These are phyloP conservation scores for Neodontobutis hainanensis DNA, from an alignment of 2,113 vertebrate species.

Conservation along the genomic window DNA sequence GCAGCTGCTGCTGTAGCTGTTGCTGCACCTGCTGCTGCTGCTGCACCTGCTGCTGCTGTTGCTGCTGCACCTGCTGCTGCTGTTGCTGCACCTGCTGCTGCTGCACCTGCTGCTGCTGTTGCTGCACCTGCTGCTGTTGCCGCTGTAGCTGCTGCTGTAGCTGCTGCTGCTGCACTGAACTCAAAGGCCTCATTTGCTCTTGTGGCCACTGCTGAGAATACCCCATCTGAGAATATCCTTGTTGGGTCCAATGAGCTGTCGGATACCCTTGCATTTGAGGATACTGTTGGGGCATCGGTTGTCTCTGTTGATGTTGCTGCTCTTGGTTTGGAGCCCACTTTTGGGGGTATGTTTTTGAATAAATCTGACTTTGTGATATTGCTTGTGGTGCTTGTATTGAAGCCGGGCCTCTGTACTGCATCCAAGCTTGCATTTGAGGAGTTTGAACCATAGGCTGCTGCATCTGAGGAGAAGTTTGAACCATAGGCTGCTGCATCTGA, in stretches of 20 bases:
- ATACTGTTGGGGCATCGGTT: slow-evolving; percentile 35
- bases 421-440: slow-evolving; percentile 52
- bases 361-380: slow-evolving; percentile 33
- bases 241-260: slow-evolving; percentile 40
- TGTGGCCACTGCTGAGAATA: slow-evolving; percentile 42
- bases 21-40: slow-evolving; percentile 33
- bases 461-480: slow-evolving; percentile 23
- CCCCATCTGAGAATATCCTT: slow-evolving; percentile 50
- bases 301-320: slow-evolving; percentile 45
- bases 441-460: slow-evolving; percentile 14
- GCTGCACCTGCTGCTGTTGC: slow-evolving; percentile 8
- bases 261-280: slow-evolving; percentile 42
- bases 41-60: slow-evolving; percentile 5
- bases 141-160: slow-evolving; percentile 22
- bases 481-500: too few relatives aligned
- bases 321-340: slow-evolving; percentile 54
- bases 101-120: slow-evolving; percentile 34
- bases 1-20: slow-evolving; percentile 15
- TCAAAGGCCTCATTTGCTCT: slow-evolving; percentile 35
- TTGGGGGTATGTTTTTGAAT: slow-evolving; percentile 33
- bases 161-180: slow-evolving; percentile 29
- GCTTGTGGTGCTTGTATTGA: slow-evolving; percentile 36
- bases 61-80: slow-evolving; percentile 40
- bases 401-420: slow-evolving; percentile 46
- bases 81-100: slow-evolving; percentile 42